phyloP scores from a whole-genome alignment of 2,797 vertebrate genomes.

The Sebastes trivittatus region DNA sequence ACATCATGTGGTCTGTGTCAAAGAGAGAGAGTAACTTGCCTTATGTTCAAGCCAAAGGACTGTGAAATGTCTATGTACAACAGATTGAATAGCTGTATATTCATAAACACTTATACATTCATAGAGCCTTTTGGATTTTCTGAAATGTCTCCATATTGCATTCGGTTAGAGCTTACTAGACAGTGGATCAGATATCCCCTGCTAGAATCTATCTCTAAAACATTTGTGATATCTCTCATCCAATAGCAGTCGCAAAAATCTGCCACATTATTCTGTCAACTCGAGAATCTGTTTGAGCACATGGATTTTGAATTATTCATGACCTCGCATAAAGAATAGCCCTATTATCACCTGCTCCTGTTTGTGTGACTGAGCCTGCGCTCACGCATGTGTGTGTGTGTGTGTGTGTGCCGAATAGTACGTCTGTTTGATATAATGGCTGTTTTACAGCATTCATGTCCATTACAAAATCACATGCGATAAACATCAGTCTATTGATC shows the following conservation, averaged over 20 bases:
- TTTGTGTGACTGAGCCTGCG: slow-evolving; percentile 50
- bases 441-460: slow-evolving; percentile 43
- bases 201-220: slow-evolving; percentile 47
- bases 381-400: not conserved
- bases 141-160: slow-evolving; percentile 14
- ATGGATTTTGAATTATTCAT: slow-evolving; percentile 81
- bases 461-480: slow-evolving; percentile 43
- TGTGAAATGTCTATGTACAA: not conserved
- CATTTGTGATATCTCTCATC: slow-evolving; percentile 67
- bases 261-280: slow-evolving; percentile 76
- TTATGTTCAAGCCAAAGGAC: not conserved
- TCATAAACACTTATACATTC: not conserved
- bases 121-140: slow-evolving; percentile 19
- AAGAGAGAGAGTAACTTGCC: not conserved
- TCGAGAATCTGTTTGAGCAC: slow-evolving; percentile 73
- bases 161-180: slow-evolving; percentile 13
- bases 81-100: not conserved
- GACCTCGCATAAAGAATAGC: slow-evolving; percentile 70
- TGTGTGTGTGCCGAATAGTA: not conserved
- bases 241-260: slow-evolving; percentile 57
- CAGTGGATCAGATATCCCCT: slow-evolving; percentile 31
- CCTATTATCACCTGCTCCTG: slow-evolving; percentile 76
- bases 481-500: slow-evolving; percentile 59
- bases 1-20: not conserved
- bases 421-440: slow-evolving; percentile 61